Base-by-base conservation (phyloP, 2,113 vertebrate species). In the Lates calcarifer region DNA sequence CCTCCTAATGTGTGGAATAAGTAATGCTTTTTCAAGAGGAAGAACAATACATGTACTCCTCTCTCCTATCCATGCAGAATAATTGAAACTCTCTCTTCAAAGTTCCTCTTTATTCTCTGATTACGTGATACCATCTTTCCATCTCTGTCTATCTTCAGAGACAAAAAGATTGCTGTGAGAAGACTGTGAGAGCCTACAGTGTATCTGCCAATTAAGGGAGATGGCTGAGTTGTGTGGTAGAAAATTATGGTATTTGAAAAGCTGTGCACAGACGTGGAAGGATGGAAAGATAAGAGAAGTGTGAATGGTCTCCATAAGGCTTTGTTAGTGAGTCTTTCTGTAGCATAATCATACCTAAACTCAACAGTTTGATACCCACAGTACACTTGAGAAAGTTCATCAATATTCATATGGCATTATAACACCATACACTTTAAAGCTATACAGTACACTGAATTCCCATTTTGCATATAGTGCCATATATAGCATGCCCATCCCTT, bases 131-230 rank as follows among this genome's bases (percentile, higher is more conserved):
- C 67, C 77, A 84, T 89, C 83, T 88, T 74, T 87, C 77, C 65
- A 86, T 92, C 87, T 90, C 87, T 77, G 76, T 71, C 81, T 78
- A 84, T 87, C 86, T 89, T 87, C 65, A 83, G 74, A 89, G 81
- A 90, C 65, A 87, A 84, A 90, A 77, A 81, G 65, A 76, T 75
- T 74, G 63, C 60, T 0, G 53, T 72, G 79, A 86, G 73, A 65
- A 56, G 57, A 51, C 76, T 67, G 83, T 70, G 83, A 87, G 73
- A 87, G 77, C 72, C 49, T 55, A 61, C 43, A 24, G 47, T 80
- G 78, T 83, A 82, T 88, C 58, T 89, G 84, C 81, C 86, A 90
- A 92, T 91, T 91, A 90, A 84, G 75, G 47, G 47, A 35, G 84
- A 87, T 33, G 66, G 75, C 31, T 77, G 79, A 79, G 81, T 74